Conservation (phyloP, 2,888 invertebrate species). For the Scelioninae gen. 1 region DNA sequence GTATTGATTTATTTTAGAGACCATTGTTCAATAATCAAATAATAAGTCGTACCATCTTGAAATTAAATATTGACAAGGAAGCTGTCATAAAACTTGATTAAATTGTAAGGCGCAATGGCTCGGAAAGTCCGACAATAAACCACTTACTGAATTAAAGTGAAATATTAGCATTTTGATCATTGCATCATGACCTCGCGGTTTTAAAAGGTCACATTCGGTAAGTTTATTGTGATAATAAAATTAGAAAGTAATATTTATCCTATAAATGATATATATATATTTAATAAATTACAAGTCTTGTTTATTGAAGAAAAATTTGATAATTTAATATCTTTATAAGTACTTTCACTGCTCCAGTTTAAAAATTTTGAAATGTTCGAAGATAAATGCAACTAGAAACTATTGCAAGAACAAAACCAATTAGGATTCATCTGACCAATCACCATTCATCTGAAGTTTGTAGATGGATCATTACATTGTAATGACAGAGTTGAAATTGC, state of each 20-base stretch:
- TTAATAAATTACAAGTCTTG: too few relatives aligned
- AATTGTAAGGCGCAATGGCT: not conserved
- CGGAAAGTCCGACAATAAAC: slow-evolving; percentile 20
- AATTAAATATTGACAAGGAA: slow-evolving; percentile 15
- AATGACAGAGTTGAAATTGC: too few relatives aligned
- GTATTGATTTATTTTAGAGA: not conserved
- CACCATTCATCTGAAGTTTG: too few relatives aligned
- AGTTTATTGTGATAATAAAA: not conserved
- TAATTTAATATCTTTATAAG: too few relatives aligned
- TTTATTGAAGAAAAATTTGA: too few relatives aligned
- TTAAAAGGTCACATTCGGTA: slow-evolving; percentile 1
- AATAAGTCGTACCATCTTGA: slow-evolving; percentile 5
- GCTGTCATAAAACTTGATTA: slow-evolving; percentile 15
- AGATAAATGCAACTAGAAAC: too few relatives aligned
- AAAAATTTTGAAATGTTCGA: too few relatives aligned
- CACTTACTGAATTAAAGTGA: slow-evolving; percentile 19
- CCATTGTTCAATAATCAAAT: slow-evolving; percentile 16
- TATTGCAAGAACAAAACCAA: too few relatives aligned
- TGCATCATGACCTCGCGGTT: slow-evolving; percentile 6
- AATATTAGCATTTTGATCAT: slow-evolving; percentile 23
- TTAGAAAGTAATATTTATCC: not conserved
- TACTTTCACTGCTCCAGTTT: too few relatives aligned
- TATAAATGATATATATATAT: too few relatives aligned
- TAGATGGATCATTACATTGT: too few relatives aligned
- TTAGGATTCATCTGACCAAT: too few relatives aligned